Percentiles rank a stretch among this genome's conserved stretches.
Conservation (phyloP, 2,113 vertebrate species). For the Clarias macrocephalus region DNA sequence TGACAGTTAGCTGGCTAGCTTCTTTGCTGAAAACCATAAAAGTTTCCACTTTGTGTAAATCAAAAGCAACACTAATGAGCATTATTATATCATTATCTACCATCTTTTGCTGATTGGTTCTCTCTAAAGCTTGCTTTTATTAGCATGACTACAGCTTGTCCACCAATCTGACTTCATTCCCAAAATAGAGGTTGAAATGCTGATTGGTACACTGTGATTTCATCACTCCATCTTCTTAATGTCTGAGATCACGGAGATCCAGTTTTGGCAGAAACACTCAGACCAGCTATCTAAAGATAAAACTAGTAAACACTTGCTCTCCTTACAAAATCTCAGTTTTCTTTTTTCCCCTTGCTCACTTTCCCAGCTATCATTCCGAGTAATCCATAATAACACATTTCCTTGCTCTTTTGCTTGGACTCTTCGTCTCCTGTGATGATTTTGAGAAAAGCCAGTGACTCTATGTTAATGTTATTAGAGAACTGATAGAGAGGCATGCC, state of each 20-base stretch:
- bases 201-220: not conserved
- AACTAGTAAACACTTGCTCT: not conserved
- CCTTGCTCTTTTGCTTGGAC: not conserved
- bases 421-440: not conserved
- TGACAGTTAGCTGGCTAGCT: not conserved
- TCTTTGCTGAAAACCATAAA: not conserved
- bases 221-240: not conserved
- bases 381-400: not conserved
- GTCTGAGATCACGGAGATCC: not conserved
- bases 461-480: conserved; percentile 48
- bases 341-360: not conserved
- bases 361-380: not conserved
- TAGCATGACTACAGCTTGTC: not conserved
- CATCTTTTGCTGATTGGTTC: not conserved
- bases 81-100: not conserved
- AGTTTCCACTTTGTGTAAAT: not conserved
- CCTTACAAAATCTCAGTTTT: not conserved
- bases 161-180: not conserved
- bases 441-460: conserved; percentile 45
- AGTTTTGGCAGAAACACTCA: not conserved
- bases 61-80: not conserved
- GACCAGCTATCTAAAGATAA: too few species aligned
- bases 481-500: conserved; percentile 36
- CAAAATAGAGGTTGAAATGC: not conserved
- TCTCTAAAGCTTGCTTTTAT: not conserved